Evolutionary conservation across 1,140 invertebrate genomes (phyloP).

Genomic region (Magallana ariakensis): DNA sequence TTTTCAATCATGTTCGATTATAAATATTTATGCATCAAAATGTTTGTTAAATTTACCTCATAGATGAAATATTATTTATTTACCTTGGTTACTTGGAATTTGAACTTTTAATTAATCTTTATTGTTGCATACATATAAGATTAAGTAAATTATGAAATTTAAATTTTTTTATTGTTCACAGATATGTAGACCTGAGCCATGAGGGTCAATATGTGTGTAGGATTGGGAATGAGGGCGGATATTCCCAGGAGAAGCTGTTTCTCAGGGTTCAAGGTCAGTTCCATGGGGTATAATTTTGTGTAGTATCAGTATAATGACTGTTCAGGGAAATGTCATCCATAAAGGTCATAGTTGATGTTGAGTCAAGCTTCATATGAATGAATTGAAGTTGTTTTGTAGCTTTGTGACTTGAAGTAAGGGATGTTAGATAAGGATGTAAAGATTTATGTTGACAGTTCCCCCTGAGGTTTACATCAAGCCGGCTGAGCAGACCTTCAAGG

Average conservation of each 20-base stretch:
- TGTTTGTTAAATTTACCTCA: neutral
- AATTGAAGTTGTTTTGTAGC: neutral
- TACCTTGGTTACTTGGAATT: too few relatives aligned
- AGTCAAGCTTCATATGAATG: neutral
- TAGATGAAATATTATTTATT: too few relatives aligned
- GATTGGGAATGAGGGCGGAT: conserved; percentile 81
- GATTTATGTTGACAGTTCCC: conserved; percentile 67
- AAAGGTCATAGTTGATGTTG: too few relatives aligned
- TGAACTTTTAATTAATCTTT: too few relatives aligned
- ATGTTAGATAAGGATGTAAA: too few relatives aligned
- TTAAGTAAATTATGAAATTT: too few relatives aligned
- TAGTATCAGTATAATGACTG: too few relatives aligned
- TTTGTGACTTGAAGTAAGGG: neutral
- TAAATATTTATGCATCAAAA: neutral
- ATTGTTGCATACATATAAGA: too few relatives aligned
- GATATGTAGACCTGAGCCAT: conserved; percentile 74
- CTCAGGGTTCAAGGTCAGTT: conserved; percentile 74
- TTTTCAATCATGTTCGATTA: too few relatives aligned
- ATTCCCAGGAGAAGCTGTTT: conserved; percentile 67
- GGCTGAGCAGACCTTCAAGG: conserved; percentile 73
- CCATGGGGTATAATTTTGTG: too few relatives aligned
- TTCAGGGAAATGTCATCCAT: too few relatives aligned
- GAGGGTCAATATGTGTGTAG: conserved; percentile 81
- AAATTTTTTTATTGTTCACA: conserved; percentile 43
- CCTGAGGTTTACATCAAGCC: conserved; percentile 79